Evolutionary conservation across 2,797 vertebrate genomes (phyloP).

Genomic region (Australoheros facetus): DNA sequence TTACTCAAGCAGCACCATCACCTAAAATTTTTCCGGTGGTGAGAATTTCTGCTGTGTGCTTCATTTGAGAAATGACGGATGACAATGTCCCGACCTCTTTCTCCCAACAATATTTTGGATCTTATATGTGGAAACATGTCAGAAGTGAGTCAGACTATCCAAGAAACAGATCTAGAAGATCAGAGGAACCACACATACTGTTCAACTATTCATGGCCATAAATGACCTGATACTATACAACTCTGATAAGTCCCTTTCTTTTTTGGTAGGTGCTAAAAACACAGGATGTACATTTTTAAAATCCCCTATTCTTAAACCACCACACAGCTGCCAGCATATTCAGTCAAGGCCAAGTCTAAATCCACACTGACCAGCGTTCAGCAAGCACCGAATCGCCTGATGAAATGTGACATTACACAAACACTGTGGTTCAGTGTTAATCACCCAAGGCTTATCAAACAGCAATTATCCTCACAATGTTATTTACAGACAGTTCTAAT

Average conservation of each 20-base stretch:
- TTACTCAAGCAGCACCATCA: too few species aligned
- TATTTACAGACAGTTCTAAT: slow-evolving; percentile 38
- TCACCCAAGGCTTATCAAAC: slow-evolving; percentile 2
- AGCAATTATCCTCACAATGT: not conserved
- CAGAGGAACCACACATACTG: slow-evolving; percentile 15
- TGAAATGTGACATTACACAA: not conserved
- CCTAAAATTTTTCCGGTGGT: too few species aligned
- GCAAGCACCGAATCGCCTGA: not conserved
- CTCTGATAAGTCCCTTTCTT: not conserved
- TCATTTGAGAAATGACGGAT: not conserved
- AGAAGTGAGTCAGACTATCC: slow-evolving; percentile 50
- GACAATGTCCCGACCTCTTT: not conserved
- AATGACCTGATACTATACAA: slow-evolving; percentile 1
- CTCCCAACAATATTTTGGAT: too few species aligned
- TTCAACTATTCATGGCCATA: not conserved
- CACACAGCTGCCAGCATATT: not conserved
- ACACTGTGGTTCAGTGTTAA: not conserved
- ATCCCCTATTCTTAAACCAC: not conserved
- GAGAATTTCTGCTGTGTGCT: not conserved
- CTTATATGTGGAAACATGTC: not conserved
- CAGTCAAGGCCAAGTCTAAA: slow-evolving; percentile 20
- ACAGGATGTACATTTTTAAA: not conserved
- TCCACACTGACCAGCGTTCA: not conserved
- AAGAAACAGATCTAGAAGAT: slow-evolving; percentile 31
- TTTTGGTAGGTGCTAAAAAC: not conserved